Evolutionary conservation across 2,888 invertebrate genomes (phyloP), one percentile per base, ranked within the genome.

Genomic region (Bombylius major): DNA sequence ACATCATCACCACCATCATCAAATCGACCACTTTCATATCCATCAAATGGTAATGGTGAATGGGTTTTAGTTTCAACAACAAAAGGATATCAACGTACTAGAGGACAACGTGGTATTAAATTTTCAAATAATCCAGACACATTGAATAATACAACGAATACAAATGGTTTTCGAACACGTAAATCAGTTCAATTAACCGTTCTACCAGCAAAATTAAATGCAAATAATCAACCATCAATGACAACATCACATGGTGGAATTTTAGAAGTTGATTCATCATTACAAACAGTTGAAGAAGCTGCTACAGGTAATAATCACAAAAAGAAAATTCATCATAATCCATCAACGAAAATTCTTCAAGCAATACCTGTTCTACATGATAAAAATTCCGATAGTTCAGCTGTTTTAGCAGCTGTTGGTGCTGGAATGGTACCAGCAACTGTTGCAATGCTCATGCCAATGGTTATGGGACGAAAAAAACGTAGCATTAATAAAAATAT

Each of bases 361-460:
- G 14, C 54, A 4, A 23, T 56, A 39, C 53, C 56, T 51, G 9
- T 60, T 14, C 33, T 34, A 11, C 48, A 56, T 23, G 50, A 48
- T 59, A 46, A 47, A 6, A 58, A 53, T 33, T 32, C 49, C 9
- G 63, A 64, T 47, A 61, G 60, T 48, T 56, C 63, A 31, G 62
- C 63, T 4, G 61, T 64, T 6, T 39, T 64, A 4, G 64, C 64
- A 5, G 64, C 64, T 32, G 63, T 87, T 1, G 84, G 87, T 0
- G 87, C 87, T 14, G 87, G 87, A 0, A 84, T 88, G 82, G 78
- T 88, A 31, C 87, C 87, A 7, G 87, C 87, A 0, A 86, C 87
- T 0, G 84, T 87, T 82, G 87, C 87, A 0, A 84, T 87, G 83
- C 78, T 88, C 62, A 82, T 87, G 45, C 88, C 88, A 0, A 82